Evolutionary conservation across 1,140 invertebrate species (phyloP).

Genomic region (Monomorium pharaonis): DNA sequence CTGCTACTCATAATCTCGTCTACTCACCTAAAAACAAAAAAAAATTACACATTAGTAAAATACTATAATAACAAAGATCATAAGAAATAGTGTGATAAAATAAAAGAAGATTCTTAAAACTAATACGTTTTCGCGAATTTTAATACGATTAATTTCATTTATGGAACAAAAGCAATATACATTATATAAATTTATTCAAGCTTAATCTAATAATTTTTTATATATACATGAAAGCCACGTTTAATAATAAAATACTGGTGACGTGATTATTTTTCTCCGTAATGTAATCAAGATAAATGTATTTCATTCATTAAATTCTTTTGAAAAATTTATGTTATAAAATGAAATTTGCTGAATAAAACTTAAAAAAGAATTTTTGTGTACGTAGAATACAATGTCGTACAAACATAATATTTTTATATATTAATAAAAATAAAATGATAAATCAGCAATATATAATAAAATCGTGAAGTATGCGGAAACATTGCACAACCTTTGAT

Average conservation of each 20-base stretch:
- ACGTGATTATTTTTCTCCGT: background rate
- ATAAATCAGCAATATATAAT: constrained; percentile 6
- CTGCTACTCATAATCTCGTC: constrained; percentile 16
- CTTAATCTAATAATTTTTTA: background rate
- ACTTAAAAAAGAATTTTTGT: background rate
- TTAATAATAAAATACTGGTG: background rate
- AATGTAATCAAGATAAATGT: background rate
- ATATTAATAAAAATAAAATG: constrained; percentile 7
- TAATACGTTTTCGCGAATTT: background rate
- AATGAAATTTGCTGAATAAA: background rate
- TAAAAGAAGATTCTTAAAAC: background rate
- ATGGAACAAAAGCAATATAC: background rate
- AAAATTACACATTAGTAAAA: constrained; percentile 6
- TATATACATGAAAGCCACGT: background rate
- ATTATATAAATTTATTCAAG: background rate
- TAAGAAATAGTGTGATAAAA: background rate
- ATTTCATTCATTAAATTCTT: background rate
- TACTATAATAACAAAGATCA: background rate
- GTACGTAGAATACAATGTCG: background rate
- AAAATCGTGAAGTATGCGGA: background rate
- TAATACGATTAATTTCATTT: background rate
- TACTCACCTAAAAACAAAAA: constrained; percentile 35
- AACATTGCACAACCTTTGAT: background rate
- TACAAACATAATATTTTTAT: background rate
- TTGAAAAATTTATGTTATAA: background rate